Evolutionary conservation across 2,888 invertebrate species (phyloP).

Genomic region (Ectobius pallidus): DNA sequence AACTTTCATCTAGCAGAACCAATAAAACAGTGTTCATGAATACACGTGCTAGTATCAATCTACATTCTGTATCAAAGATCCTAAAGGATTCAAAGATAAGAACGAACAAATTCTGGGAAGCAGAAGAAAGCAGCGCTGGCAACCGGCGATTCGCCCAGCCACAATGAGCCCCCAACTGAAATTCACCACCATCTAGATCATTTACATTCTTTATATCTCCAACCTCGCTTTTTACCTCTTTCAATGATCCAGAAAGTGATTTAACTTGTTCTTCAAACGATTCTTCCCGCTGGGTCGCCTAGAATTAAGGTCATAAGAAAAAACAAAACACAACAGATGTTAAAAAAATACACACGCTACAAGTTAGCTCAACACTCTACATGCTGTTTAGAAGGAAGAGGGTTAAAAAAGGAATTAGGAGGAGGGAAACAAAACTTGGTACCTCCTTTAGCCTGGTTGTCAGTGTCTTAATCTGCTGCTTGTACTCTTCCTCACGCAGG

Average conservation of each 20-base stretch:
- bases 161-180: constrained; percentile 24
- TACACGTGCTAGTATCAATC: no score
- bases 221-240: constrained; percentile 77
- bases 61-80: not conserved
- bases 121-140: constrained; percentile 35
- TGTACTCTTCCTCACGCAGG: constrained; percentile 99
- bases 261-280: constrained; percentile 90
- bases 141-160: constrained; percentile 8
- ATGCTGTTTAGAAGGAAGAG: not conserved
- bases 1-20: no score
- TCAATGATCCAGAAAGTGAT: constrained; percentile 85
- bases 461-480: constrained; percentile 99
- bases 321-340: constrained; percentile 32
- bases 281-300: constrained; percentile 97
- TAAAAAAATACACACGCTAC: constrained; percentile 30
- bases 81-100: constrained; percentile 25
- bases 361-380: constrained; percentile 27
- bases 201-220: not conserved
- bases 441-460: constrained; percentile 99
- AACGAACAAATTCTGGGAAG: not conserved
- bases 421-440: constrained; percentile 56
- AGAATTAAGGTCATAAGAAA: constrained; percentile 36
- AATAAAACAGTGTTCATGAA: no score
- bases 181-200: constrained; percentile 14
- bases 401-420: constrained; percentile 47